Base-by-base conservation (phyloP, 2,797 vertebrate genomes). In the Dicrostonyx torquatus region DNA sequence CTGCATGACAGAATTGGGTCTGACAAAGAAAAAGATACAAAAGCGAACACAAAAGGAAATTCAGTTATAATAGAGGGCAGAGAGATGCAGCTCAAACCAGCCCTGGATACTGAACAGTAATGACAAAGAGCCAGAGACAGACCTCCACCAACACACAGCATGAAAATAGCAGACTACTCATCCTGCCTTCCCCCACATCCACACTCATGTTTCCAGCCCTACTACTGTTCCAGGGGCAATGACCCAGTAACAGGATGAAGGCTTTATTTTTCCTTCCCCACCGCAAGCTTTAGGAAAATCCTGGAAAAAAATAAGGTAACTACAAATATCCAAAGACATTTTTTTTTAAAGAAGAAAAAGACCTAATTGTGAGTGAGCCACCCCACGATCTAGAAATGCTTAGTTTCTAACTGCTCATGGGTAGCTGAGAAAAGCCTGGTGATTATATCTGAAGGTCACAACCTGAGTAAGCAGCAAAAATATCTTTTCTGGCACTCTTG, bases 371-470 rank as follows among this genome's bases (percentile, higher is more conserved):
- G 66, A 87, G 75, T 34, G 22, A 76, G 89, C 82, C 82, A 86
- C 53, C 85, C 58, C 90, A 76, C 45, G 20, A 58, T 90, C 82
- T 78, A 45, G 73, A 91, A 92, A 91, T 79, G 93, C 48, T 58
- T 29, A 78, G 70, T 87, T 88, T 89, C 68, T 94, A 75, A 37
- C 34, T 95, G 87, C 50, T 95, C 79, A 92, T 18, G 8, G 34
- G 93, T 89, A 96, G 66, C 20, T 29, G 90, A 96, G 84, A 95
- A 91, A 91, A 97, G 97, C 40, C 17, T 97, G 87, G 82, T 90
- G 66, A 92, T 96, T n/a, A 92, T 95, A 95, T 96, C 88, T 97
- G 97, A 98, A 98, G 98, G 97, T 98, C 97, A 98, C 20, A 6
- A 88, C 7, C 6, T 31, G 73, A 96, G 96, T 72, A 29, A 0